These are phyloP conservation scores for Antitype chi DNA, from an alignment of 2,888 invertebrate genomes.

Conservation along the genomic window DNA sequence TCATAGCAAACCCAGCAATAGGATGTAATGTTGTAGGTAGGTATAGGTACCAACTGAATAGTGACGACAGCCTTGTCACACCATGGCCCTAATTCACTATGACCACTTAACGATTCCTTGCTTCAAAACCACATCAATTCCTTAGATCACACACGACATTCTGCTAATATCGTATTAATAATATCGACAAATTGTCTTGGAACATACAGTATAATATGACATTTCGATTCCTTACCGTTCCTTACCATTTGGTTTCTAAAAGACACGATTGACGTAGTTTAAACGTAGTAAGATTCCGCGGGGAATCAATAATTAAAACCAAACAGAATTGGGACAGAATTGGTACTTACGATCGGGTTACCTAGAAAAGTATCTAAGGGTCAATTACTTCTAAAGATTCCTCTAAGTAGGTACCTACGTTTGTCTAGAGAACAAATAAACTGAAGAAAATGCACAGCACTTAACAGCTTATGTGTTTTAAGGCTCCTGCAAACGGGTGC, in stretches of 20 bases:
- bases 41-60: background rate
- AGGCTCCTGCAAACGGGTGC: too few species aligned
- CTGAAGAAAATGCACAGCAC: background rate
- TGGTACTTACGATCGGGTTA: background rate
- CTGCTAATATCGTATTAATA: too few species aligned
- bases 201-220: too few species aligned
- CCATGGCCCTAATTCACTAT: too few species aligned
- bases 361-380: background rate
- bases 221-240: too few species aligned
- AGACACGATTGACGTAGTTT: too few species aligned
- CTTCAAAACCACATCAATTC: too few species aligned
- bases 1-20: background rate
- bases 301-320: too few species aligned
- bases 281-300: too few species aligned
- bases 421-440: slow-evolving; percentile 3
- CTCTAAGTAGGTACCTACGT: background rate
- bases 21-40: background rate
- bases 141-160: accelerated
- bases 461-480: background rate
- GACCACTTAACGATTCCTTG: too few species aligned
- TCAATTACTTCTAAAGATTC: slow-evolving; percentile 8
- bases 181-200: too few species aligned
- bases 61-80: background rate
- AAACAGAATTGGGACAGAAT: background rate
- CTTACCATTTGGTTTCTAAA: too few species aligned